Conservation (phyloP, 2,113 vertebrate species). For the Microcebus lehilahytsara region DNA sequence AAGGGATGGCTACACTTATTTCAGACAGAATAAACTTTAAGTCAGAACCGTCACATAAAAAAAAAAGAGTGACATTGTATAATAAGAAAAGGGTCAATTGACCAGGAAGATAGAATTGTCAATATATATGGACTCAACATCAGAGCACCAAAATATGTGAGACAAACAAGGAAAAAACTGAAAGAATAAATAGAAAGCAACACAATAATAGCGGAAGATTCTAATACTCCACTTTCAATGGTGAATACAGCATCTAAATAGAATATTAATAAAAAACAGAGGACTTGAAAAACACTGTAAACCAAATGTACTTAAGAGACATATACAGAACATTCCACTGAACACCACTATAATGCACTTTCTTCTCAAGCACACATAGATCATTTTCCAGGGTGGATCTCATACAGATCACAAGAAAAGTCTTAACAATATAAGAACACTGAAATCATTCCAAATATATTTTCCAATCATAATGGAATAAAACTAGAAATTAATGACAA, state of each 20-base stretch:
- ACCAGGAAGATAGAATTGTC: not conserved
- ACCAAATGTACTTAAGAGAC: not conserved
- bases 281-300: not conserved
- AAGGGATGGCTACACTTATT: too few relatives aligned
- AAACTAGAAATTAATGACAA: not conserved
- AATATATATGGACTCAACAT: not conserved
- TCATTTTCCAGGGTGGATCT: not conserved
- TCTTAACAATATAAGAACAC: not conserved
- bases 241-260: not conserved
- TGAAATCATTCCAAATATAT: too few relatives aligned
- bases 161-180: not conserved
- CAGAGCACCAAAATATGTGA: not conserved
- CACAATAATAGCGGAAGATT: not conserved
- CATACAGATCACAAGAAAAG: not conserved
- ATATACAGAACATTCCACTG: too few relatives aligned
- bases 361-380: too few relatives aligned
- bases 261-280: not conserved
- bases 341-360: too few relatives aligned
- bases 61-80: not conserved
- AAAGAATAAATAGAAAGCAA: not conserved
- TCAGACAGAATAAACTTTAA: too few relatives aligned
- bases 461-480: not conserved
- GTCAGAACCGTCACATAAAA: not conserved
- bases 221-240: not conserved
- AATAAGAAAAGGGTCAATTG: not conserved